These are phyloP conservation scores for Heliconius hortense DNA, from an alignment of 2,888 invertebrate genomes.

Conservation along the genomic window DNA sequence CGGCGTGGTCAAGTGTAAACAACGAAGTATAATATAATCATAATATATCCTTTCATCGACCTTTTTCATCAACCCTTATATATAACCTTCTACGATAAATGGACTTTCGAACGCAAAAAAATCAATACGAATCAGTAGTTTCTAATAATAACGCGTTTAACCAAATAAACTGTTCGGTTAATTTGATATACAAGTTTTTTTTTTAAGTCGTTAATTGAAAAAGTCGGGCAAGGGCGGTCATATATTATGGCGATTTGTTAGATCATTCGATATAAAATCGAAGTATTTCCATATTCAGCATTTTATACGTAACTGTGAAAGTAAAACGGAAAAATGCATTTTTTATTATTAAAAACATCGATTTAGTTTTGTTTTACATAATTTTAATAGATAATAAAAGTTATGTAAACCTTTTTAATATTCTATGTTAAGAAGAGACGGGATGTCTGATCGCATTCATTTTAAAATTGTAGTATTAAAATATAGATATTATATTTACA, in stretches of 20 bases:
- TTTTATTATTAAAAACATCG: slow-evolving; percentile 8
- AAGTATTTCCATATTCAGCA: neutral
- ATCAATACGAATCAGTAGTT: too few species aligned
- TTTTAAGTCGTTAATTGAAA: neutral
- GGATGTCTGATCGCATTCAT: neutral
- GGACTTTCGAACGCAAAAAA: too few species aligned
- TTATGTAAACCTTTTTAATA: slow-evolving; percentile 5
- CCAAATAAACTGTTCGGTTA: too few species aligned
- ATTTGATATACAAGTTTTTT: neutral
- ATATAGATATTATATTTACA: neutral
- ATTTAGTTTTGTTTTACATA: slow-evolving; percentile 15
- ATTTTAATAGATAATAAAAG: slow-evolving; percentile 5
- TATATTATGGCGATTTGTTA: neutral
- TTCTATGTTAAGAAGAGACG: neutral
- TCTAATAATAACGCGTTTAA: too few species aligned
- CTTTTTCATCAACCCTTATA: too few species aligned
- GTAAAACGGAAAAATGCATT: slow-evolving; percentile 3
- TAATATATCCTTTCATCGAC: too few species aligned
- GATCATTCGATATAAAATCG: slow-evolving; percentile 4
- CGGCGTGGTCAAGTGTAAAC: neutral
- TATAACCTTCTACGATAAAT: too few species aligned
- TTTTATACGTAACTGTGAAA: slow-evolving; percentile 13
- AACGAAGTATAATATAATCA: too few species aligned
- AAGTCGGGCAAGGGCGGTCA: neutral
- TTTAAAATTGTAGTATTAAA: neutral